phyloP scores from a whole-genome alignment of 2,797 vertebrate genomes.

The Thamnophis elegans region DNA sequence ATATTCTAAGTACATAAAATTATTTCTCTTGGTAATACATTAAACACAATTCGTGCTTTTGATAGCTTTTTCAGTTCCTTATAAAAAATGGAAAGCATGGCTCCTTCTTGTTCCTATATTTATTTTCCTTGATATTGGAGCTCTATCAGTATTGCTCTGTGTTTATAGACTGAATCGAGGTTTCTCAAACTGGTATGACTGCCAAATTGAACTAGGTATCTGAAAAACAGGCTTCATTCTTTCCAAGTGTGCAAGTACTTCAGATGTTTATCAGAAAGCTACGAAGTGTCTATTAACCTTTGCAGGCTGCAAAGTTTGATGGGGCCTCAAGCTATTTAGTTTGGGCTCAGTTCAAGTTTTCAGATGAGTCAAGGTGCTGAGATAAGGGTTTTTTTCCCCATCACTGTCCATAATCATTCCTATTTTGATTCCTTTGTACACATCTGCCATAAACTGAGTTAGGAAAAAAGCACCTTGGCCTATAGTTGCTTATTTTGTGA shows the following conservation, averaged over 20 bases:
- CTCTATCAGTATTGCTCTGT: neutral
- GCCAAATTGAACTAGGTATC: constrained; percentile 16
- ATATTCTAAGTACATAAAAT: neutral
- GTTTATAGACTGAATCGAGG: constrained; percentile 18
- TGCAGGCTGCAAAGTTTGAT: neutral
- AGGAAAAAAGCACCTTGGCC: neutral
- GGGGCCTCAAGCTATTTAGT: constrained; percentile 16
- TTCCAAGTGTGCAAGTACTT: constrained; percentile 27
- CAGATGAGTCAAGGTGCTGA: constrained; percentile 1
- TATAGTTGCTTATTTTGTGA: neutral
- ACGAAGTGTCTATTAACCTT: constrained; percentile 19
- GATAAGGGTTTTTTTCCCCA: neutral
- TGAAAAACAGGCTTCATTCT: constrained; percentile 22
- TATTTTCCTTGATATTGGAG: constrained; percentile 14
- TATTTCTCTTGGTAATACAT: neutral
- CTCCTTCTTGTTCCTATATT: neutral
- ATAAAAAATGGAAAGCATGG: neutral
- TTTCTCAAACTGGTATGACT: constrained; percentile 2
- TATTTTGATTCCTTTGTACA: neutral
- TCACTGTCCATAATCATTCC: neutral
- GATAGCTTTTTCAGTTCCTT: neutral
- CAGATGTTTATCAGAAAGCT: constrained; percentile 29
- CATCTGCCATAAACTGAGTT: constrained; percentile 8
- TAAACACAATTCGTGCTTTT: neutral
- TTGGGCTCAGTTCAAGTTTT: constrained; percentile 26